These are phyloP conservation scores for Triplophysa rosa DNA, from an alignment of 2,113 vertebrate genomes.

Conservation along the genomic window DNA sequence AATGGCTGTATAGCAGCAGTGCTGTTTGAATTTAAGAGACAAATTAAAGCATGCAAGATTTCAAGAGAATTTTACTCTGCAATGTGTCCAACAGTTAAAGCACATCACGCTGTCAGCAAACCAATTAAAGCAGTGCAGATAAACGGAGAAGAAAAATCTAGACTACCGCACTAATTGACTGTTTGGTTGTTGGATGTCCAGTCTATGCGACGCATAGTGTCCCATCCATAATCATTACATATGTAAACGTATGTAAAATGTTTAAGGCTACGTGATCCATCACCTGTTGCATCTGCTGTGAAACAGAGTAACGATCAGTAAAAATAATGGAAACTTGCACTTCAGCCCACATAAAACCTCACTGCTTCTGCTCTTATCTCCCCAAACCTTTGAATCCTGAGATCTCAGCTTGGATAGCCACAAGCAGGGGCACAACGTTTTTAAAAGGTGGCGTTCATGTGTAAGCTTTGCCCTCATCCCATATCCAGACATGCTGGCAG, in stretches of 20 bases:
- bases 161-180: too few species aligned
- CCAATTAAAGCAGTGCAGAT: too few species aligned
- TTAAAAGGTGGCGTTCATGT: not conserved
- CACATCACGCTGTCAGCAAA: too few species aligned
- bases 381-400: constrained; percentile 20
- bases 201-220: not conserved
- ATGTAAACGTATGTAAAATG: not conserved
- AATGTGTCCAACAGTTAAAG: too few species aligned
- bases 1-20: too few species aligned
- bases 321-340: constrained; percentile 1
- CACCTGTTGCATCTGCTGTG: not conserved
- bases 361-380: constrained; percentile 19
- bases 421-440: constrained; percentile 9
- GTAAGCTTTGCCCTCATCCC: constrained; percentile 23
- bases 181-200: too few species aligned
- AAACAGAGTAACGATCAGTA: not conserved
- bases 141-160: too few species aligned
- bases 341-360: constrained; percentile 26
- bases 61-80: too few species aligned
- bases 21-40: too few species aligned
- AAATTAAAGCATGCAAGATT: too few species aligned
- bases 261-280: not conserved
- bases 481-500: constrained; percentile 30
- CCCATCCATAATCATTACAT: not conserved
- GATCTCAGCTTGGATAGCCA: constrained; percentile 31